These are phyloP conservation scores for Scrobipalpa costella DNA, from an alignment of 2,888 invertebrate genomes.

Conservation along the genomic window DNA sequence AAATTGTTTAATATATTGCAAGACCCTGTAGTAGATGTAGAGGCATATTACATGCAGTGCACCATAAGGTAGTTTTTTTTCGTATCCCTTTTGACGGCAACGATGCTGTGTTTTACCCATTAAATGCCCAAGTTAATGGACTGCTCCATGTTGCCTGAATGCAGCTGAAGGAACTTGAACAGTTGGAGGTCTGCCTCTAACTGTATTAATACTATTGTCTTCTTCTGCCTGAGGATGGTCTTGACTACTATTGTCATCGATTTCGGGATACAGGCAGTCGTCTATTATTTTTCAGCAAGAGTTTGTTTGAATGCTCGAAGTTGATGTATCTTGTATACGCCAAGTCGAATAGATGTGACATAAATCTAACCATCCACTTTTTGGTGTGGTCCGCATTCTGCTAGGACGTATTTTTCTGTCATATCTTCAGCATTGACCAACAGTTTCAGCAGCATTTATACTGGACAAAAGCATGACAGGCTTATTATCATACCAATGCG, in stretches of 20 bases:
- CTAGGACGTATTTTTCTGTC: slow-evolving; percentile 24
- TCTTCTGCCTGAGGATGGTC: background rate
- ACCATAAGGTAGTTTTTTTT: background rate
- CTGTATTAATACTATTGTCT: background rate
- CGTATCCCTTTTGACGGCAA: slow-evolving; percentile 2
- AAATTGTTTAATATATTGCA: background rate
- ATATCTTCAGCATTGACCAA: slow-evolving; percentile 31
- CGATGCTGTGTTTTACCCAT: slow-evolving; percentile 9
- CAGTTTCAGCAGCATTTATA: slow-evolving; percentile 26
- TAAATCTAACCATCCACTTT: background rate
- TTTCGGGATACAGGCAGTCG: background rate
- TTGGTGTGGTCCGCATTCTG: background rate
- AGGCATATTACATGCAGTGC: background rate
- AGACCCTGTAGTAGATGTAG: background rate
- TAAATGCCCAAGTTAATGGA: background rate
- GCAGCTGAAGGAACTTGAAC: background rate
- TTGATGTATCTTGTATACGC: slow-evolving; percentile 9
- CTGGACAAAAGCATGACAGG: slow-evolving; percentile 29
- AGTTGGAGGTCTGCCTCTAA: background rate
- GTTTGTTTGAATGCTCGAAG: slow-evolving; percentile 9
- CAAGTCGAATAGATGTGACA: background rate
- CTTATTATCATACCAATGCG: slow-evolving; percentile 34
- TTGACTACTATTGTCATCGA: background rate
- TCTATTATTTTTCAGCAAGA: background rate
- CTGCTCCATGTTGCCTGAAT: slow-evolving; percentile 3